These are phyloP conservation scores for Haplochromis vanheusdeni DNA, from an alignment of 2,113 vertebrate species.

Conservation along the genomic window DNA sequence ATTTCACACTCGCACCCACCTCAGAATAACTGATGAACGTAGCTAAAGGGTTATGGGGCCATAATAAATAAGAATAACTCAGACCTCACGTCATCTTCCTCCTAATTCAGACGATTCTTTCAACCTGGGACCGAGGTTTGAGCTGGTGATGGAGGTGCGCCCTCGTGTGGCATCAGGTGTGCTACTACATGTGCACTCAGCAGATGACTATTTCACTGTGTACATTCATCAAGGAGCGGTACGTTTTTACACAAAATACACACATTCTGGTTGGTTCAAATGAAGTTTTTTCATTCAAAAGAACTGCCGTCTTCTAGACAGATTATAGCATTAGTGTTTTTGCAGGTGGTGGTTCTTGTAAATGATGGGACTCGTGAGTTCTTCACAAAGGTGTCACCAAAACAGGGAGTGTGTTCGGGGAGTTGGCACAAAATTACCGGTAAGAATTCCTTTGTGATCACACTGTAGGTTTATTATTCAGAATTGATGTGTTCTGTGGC, in stretches of 20 bases:
- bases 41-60: neutral
- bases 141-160: slow-evolving; percentile 87
- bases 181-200: slow-evolving; percentile 79
- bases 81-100: neutral
- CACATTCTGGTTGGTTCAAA: neutral
- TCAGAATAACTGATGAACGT: neutral
- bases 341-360: slow-evolving; percentile 83
- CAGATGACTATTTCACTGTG: slow-evolving; percentile 80
- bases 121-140: slow-evolving; percentile 80
- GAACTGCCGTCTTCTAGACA: neutral
- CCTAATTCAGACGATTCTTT: slow-evolving; percentile 80
- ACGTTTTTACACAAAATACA: neutral
- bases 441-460: slow-evolving; percentile 34
- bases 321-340: neutral
- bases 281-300: neutral
- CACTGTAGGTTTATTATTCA: neutral
- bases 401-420: slow-evolving; percentile 80
- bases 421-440: slow-evolving; percentile 89
- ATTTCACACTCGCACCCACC: slow-evolving; percentile 11
- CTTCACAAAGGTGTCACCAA: slow-evolving; percentile 79
- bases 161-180: slow-evolving; percentile 84
- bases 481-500: neutral
- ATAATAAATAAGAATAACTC: neutral
- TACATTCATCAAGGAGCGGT: slow-evolving; percentile 84
- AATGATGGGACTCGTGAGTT: slow-evolving; percentile 81